Conservation (phyloP, 2,113 vertebrate species). For the Australoheros scitulus region DNA sequence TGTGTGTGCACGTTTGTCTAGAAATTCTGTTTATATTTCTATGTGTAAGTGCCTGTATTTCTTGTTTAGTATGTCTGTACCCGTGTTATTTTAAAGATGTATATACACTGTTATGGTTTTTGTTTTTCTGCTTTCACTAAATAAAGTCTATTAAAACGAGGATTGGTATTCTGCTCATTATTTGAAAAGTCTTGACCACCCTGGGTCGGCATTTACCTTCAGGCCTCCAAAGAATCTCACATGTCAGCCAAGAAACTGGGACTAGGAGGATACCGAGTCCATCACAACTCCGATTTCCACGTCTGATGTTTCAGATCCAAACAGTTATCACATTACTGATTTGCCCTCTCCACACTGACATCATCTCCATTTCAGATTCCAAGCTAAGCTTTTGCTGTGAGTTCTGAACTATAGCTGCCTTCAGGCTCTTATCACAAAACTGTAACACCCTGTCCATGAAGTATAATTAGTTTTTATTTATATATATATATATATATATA, state of each 20-base stretch:
- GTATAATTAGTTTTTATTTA: no score
- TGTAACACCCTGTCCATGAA: background rate
- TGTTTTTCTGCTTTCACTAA: conserved; percentile 35
- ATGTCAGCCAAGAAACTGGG: conserved; percentile 61
- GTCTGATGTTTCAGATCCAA: conserved; percentile 70
- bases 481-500: background rate
- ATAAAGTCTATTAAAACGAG: conserved; percentile 66
- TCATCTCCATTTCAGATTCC: conserved; percentile 63
- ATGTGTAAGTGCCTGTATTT: conserved; percentile 41
- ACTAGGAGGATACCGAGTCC: conserved; percentile 60
- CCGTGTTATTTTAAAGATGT: conserved; percentile 42
- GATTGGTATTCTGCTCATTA: conserved; percentile 44
- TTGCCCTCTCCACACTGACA: conserved; percentile 60
- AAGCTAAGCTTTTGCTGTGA: conserved; percentile 9
- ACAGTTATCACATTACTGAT: conserved; percentile 67
- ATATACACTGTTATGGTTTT: conserved; percentile 9
- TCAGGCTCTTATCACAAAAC: background rate
- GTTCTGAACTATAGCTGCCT: conserved; percentile 14
- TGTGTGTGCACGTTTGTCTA: conserved; percentile 50
- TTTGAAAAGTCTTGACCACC: conserved; percentile 49
- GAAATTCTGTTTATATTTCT: conserved; percentile 56
- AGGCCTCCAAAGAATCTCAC: conserved; percentile 67
- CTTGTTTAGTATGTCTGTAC: conserved; percentile 48
- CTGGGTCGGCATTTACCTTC: conserved; percentile 51
- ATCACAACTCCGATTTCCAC: conserved; percentile 68